These are phyloP conservation scores for Saccopteryx leptura DNA, from an alignment of 2,113 vertebrate species.

Conservation along the genomic window DNA sequence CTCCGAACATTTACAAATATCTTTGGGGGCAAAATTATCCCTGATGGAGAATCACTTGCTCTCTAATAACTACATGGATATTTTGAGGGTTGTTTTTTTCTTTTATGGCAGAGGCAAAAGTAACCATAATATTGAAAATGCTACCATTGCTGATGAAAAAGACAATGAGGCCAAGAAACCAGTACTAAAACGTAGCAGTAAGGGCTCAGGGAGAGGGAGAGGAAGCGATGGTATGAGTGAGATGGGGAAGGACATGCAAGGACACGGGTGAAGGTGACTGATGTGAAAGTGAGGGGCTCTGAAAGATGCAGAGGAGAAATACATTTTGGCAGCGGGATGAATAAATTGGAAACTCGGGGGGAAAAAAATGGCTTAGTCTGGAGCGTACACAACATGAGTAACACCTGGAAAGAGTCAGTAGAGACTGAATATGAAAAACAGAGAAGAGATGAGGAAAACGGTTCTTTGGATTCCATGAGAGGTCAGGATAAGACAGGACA, in stretches of 20 bases:
- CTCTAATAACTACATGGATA: background rate
- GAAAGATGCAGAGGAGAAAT: background rate
- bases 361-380: background rate
- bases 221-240: accelerated
- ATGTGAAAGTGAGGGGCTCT: background rate
- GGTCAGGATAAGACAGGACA: background rate
- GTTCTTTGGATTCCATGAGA: background rate
- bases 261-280: accelerated
- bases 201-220: background rate
- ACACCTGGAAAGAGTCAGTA: background rate
- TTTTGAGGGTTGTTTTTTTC: background rate
- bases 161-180: background rate
- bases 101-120: background rate
- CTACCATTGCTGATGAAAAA: background rate
- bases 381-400: background rate
- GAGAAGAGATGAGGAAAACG: background rate
- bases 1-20: background rate
- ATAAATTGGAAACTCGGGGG: background rate
- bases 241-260: accelerated
- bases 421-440: background rate
- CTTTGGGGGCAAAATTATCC: background rate
- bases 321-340: background rate
- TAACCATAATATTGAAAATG: background rate
- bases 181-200: background rate
- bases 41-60: background rate